Conservation (phyloP, 2,888 invertebrate species). For the Heliconius erato region DNA sequence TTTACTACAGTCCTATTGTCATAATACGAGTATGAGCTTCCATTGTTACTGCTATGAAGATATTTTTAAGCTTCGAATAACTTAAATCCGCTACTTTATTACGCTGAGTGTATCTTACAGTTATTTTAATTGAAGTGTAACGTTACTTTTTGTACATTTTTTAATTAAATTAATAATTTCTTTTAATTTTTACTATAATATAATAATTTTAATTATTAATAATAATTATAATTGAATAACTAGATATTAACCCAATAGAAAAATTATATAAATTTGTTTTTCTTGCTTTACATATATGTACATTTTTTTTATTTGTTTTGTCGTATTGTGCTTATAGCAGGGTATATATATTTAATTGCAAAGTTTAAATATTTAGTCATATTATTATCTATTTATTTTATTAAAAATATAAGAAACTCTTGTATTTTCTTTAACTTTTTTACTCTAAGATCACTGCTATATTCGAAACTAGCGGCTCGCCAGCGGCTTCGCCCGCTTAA, state of each 20-base stretch:
- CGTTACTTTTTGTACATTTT: neutral
- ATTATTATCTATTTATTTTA: too few species aligned
- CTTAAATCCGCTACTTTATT: neutral
- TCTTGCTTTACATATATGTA: too few species aligned
- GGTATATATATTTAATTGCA: too few species aligned
- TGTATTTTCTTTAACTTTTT: too few species aligned
- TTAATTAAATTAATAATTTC: neutral
- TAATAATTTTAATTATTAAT: neutral
- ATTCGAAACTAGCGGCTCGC: too few species aligned
- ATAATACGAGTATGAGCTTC: slow-evolving; percentile 1
- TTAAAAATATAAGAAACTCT: too few species aligned
- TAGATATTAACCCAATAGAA: neutral
- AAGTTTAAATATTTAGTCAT: too few species aligned
- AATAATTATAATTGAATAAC: neutral
- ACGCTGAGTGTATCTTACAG: neutral
- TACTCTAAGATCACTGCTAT: too few species aligned
- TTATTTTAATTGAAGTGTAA: slow-evolving; percentile 18
- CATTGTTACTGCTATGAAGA: slow-evolving; percentile 7
- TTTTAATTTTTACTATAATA: neutral
- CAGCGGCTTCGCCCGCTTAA: too few species aligned
- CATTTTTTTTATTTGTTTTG: too few species aligned
- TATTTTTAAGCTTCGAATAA: slow-evolving; percentile 19
- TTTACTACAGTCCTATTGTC: slow-evolving; percentile 15
- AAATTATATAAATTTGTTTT: too few species aligned
- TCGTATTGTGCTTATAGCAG: too few species aligned